Conservation (phyloP, 2,888 invertebrate species). For the Falcaria lacertinaria region DNA sequence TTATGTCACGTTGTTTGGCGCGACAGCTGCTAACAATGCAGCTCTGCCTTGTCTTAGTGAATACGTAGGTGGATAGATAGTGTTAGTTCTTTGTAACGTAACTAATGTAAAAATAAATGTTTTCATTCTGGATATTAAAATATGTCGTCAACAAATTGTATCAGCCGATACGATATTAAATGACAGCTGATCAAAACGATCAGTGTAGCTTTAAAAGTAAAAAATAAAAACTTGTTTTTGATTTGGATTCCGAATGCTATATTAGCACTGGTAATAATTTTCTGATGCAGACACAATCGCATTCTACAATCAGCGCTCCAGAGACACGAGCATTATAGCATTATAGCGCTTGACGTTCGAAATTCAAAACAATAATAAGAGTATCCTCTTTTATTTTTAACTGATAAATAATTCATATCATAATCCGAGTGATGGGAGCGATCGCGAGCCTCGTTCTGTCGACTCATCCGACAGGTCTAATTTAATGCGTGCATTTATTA, state of each 20-base stretch:
- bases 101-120: not conserved
- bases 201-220: not conserved
- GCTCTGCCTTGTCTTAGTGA: conserved; percentile 40
- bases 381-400: conserved; percentile 52
- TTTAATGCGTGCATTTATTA: conserved; percentile 79
- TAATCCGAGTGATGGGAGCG: conserved; percentile 75
- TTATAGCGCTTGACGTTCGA: conserved; percentile 52
- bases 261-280: conserved; percentile 40
- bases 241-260: conserved; percentile 23
- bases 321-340: conserved; percentile 22
- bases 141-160: not conserved
- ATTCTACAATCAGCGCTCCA: conserved; percentile 41
- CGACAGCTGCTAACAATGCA: conserved; percentile 64
- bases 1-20: conserved; percentile 46
- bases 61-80: conserved; percentile 22
- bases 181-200: not conserved
- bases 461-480: conserved; percentile 77
- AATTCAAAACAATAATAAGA: conserved; percentile 73
- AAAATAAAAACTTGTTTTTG: not conserved
- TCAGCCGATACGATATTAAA: not conserved
- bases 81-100: conserved; percentile 4
- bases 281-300: conserved; percentile 45
- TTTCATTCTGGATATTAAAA: not conserved
- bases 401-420: conserved; percentile 78
- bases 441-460: conserved; percentile 61